phyloP scores from a whole-genome alignment of 2,888 invertebrate species.

The Idaea straminata region DNA sequence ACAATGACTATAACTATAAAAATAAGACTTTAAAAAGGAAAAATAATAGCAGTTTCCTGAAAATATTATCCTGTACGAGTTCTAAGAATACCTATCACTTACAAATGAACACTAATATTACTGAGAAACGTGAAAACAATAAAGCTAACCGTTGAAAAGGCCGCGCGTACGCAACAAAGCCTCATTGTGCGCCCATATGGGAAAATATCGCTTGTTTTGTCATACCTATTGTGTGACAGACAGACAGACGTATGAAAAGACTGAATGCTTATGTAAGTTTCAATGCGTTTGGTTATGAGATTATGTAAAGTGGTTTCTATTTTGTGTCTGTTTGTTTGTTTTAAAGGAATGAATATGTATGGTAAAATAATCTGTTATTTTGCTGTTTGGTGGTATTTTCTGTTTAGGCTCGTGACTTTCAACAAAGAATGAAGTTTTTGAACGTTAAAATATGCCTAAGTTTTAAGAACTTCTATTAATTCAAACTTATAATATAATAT shows the following conservation, averaged over 20 bases:
- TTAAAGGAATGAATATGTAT: neutral
- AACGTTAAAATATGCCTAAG: neutral
- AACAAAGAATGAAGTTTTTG: neutral
- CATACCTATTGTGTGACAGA: constrained; percentile 73
- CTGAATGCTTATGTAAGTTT: constrained; percentile 71
- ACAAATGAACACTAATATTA: constrained; percentile 28
- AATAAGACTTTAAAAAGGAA: neutral
- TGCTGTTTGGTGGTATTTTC: neutral
- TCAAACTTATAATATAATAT: too few species aligned
- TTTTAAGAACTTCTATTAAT: neutral
- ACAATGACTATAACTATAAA: too few species aligned
- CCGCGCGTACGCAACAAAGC: constrained; percentile 53
- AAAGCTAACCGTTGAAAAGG: constrained; percentile 47
- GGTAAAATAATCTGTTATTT: neutral
- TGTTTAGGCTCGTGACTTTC: neutral
- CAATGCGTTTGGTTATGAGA: constrained; percentile 40
- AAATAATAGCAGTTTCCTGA: neutral
- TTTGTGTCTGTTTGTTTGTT: constrained; percentile 2
- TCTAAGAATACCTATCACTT: constrained; percentile 9
- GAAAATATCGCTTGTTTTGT: constrained; percentile 77
- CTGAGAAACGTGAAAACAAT: constrained; percentile 55
- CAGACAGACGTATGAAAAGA: constrained; percentile 77
- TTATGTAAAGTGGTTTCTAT: constrained; percentile 32
- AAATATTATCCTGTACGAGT: neutral
- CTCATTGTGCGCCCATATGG: constrained; percentile 72